phyloP scores from a whole-genome alignment of 2,113 vertebrate species.

The Grallaria varia region DNA sequence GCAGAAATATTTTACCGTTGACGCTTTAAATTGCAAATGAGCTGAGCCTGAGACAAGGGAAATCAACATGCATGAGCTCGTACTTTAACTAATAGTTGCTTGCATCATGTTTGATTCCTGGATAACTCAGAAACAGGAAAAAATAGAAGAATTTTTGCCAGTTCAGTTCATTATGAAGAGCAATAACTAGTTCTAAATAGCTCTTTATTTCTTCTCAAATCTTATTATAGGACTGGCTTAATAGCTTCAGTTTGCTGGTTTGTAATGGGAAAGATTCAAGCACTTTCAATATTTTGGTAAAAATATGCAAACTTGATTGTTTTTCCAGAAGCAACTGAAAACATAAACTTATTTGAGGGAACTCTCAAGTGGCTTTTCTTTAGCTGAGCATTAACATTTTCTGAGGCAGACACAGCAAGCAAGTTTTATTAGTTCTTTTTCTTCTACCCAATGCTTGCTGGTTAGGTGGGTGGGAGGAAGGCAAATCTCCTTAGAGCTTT shows the following conservation, averaged over 20 bases:
- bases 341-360: background rate
- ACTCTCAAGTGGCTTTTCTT: background rate
- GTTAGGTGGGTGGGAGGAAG: background rate
- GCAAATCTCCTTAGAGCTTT: background rate
- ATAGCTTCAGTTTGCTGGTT: background rate
- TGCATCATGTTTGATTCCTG: background rate
- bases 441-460: background rate
- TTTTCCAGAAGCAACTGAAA: conserved; percentile 10
- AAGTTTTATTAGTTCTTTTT: background rate
- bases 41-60: background rate
- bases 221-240: background rate
- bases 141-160: background rate
- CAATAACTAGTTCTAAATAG: background rate
- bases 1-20: background rate
- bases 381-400: background rate
- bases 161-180: background rate
- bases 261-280: background rate
- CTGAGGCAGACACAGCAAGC: background rate
- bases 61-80: background rate
- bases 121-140: background rate
- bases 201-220: background rate
- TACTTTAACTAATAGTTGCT: background rate
- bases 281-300: conserved; percentile 8
- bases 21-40: background rate
- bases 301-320: background rate